A percentile compares a stretch with the other conserved stretches of the same genome.
Conservation (phyloP, 2,113 vertebrate species). For the Microcebus lehilahytsara region DNA sequence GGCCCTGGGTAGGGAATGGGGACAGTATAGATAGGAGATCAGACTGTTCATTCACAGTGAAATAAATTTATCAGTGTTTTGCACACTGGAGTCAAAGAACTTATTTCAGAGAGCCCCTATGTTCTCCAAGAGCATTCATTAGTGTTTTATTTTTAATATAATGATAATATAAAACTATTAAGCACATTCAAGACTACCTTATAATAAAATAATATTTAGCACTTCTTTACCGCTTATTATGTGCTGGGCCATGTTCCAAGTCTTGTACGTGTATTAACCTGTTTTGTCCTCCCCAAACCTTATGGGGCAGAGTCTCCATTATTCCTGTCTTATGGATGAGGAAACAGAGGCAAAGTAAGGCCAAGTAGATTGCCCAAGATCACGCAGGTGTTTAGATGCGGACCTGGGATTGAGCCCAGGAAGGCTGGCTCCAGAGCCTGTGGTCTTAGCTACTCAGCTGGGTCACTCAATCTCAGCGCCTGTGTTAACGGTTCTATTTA, state of each 20-base stretch:
- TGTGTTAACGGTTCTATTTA: neutral
- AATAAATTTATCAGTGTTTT: neutral
- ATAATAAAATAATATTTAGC: constrained; percentile 23
- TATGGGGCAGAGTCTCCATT: neutral
- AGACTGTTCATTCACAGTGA: neutral
- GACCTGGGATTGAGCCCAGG: constrained; percentile 21
- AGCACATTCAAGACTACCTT: neutral
- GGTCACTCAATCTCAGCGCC: neutral
- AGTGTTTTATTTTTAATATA: constrained; percentile 33
- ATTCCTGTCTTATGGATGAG: constrained; percentile 37
- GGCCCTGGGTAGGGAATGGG: neutral
- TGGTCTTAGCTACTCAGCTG: neutral
- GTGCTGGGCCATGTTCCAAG: neutral
- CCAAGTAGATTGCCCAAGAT: neutral
- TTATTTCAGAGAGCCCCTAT: neutral
- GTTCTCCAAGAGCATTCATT: constrained; percentile 35
- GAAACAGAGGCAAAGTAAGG: neutral
- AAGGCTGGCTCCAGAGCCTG: neutral
- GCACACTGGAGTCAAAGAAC: neutral
- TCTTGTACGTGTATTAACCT: neutral
- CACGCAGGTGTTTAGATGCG: neutral
- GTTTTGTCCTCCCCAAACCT: neutral
- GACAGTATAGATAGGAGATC: neutral
- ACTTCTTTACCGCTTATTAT: neutral
- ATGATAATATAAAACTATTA: constrained; percentile 21